Evolutionary conservation across 2,797 vertebrate species (phyloP).

Genomic region (Tangara arthus): DNA sequence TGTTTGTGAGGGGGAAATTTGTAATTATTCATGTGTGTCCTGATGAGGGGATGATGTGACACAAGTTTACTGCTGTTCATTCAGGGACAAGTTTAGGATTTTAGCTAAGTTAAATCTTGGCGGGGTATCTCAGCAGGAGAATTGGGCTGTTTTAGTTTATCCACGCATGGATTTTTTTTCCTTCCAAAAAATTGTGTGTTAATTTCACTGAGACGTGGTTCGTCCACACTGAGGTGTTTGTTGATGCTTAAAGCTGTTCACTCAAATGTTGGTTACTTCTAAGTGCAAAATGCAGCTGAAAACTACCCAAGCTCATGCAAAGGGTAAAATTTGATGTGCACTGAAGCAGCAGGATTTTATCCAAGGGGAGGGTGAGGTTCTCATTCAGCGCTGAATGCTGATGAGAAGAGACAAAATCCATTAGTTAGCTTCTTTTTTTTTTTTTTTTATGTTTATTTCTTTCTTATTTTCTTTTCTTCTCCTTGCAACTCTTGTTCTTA

Average conservation of each 20-base stretch:
- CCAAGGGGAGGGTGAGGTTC: not conserved
- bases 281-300: not conserved
- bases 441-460: not conserved
- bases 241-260: not conserved
- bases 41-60: not conserved
- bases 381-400: not conserved
- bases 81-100: not conserved
- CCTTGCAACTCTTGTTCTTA: constrained; percentile 60
- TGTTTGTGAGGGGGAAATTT: not conserved
- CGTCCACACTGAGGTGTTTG: not conserved
- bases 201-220: not conserved
- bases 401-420: not conserved
- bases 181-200: not conserved
- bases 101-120: not conserved
- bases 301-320: not conserved
- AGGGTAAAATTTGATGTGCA: not conserved
- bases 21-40: not conserved
- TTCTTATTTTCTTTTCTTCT: constrained; percentile 58
- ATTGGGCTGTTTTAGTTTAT: not conserved
- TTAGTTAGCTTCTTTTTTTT: not conserved
- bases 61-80: not conserved
- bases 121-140: not conserved
- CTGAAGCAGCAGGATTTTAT: not conserved
- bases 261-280: not conserved
- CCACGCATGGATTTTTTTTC: not conserved